Evolutionary conservation across 2,113 vertebrate genomes (phyloP), one percentile per base, ranked within the genome.

Genomic region (Halcyon senegalensis): DNA sequence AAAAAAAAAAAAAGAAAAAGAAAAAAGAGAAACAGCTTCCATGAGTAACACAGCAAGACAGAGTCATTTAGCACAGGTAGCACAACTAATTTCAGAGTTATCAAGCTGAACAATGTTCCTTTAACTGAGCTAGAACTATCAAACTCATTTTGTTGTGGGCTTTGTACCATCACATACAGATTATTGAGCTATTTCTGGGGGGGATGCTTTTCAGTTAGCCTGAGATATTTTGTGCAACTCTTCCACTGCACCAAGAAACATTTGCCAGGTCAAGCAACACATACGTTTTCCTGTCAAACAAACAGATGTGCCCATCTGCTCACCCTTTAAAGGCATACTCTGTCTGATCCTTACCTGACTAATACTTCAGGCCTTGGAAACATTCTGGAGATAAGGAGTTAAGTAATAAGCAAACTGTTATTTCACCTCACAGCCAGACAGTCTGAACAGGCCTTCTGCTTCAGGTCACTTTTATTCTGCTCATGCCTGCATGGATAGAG

Each of bases 401-500:
- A 95, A 95, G 58, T 75, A 75, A 72, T 30, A 80, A 91, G 48
- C 43, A 19, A 74, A 41, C 39, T 75, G 28, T 55, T 90, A 81
- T 93, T 91, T 93, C 56, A 83, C 77, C 55, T 94, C 72, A 73
- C 55, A 89, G 53, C 17, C n/a, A 87, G 91, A 39, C 51, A 69
- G 41, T 70, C 82, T 76, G 93, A 94, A 35, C 80, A 91, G 67
- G 31, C 81, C 84, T 96, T 84, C 94, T 94, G 91, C 81, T 97
- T 82, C 70, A 95, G 94, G 93, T 94, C 95, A 94, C 87, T 96
- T 94, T 77, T 94, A 82, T 85, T 89, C 84, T 83, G 58, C 84
- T 95, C 82, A 69, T 94, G 78, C 72, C 73, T 96, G 62, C 75
- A 28, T 27, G 19, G 64, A 28, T n/a, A 93, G 43, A 93, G 39